Conservation (phyloP, 2,888 invertebrate species). For the Philonicus albiceps region DNA sequence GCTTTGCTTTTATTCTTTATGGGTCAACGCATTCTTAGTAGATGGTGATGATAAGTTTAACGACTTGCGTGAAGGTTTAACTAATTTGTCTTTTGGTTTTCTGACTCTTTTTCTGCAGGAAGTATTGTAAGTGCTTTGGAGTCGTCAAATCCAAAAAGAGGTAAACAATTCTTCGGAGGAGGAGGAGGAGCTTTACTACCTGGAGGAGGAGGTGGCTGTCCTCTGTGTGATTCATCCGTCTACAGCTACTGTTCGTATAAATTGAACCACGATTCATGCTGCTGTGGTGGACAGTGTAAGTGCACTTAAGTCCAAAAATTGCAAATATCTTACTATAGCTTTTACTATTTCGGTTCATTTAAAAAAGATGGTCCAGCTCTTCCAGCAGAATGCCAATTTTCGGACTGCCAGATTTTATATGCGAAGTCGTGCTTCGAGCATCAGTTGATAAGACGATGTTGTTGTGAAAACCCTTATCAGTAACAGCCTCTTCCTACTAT, state of each 20-base stretch:
- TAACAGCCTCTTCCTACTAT: neutral
- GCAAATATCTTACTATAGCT: too few relatives aligned
- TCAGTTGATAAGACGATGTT: slow-evolving; percentile 75
- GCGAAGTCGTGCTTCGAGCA: slow-evolving; percentile 79
- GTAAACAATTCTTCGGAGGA: neutral
- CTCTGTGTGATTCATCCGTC: slow-evolving; percentile 79
- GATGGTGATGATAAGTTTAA: neutral
- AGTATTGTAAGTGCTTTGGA: neutral
- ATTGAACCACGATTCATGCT: slow-evolving; percentile 78
- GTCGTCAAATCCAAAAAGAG: neutral
- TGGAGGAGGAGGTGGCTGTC: slow-evolving; percentile 65
- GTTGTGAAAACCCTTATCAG: slow-evolving; percentile 69
- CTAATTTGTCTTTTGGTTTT: neutral
- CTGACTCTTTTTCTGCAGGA: neutral
- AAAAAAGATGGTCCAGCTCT: neutral
- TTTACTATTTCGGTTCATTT: too few relatives aligned
- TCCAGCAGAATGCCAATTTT: slow-evolving; percentile 69
- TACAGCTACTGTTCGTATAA: slow-evolving; percentile 80
- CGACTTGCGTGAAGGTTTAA: neutral
- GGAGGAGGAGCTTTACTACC: neutral
- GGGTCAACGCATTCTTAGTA: neutral
- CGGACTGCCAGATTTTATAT: slow-evolving; percentile 76
- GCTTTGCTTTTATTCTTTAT: neutral
- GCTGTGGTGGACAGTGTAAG: slow-evolving; percentile 67
- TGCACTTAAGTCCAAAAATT: neutral